These are phyloP conservation scores for Drosophila peninsularis DNA, from an alignment of 2,888 invertebrate species.

Conservation along the genomic window DNA sequence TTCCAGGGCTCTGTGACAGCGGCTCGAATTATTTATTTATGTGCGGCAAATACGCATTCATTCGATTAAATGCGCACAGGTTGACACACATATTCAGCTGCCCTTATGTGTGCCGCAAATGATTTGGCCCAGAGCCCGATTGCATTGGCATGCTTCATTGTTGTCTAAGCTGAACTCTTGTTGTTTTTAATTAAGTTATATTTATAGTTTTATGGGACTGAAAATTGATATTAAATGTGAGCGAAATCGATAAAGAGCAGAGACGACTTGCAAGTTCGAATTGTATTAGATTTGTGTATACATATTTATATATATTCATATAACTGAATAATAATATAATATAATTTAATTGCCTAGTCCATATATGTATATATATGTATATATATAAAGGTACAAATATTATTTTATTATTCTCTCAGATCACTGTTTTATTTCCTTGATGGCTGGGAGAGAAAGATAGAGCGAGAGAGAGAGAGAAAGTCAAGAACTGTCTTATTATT, in stretches of 20 bases:
- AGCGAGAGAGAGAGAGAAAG: too few species aligned
- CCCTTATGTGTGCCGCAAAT: conserved; percentile 32
- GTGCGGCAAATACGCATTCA: conserved; percentile 13
- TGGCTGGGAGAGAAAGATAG: too few species aligned
- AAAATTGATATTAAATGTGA: background rate
- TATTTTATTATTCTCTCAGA: too few species aligned
- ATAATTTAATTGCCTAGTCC: too few species aligned
- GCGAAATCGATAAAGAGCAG: background rate
- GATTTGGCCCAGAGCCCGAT: conserved; percentile 7
- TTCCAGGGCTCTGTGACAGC: conserved; percentile 7
- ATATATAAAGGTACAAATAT: too few species aligned
- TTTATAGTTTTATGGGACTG: background rate
- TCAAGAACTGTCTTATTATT: too few species aligned
- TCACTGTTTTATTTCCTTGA: too few species aligned
- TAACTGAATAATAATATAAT: too few species aligned
- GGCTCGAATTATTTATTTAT: conserved; percentile 33
- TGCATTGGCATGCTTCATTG: background rate
- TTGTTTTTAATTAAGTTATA: background rate
- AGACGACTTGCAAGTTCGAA: background rate
- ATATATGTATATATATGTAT: too few species aligned
- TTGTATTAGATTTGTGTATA: background rate
- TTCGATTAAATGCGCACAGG: conserved; percentile 12
- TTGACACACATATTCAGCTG: conserved; percentile 27
- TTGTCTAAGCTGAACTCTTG: conserved; percentile 10
- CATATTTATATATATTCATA: too few species aligned